phyloP scores from a whole-genome alignment of 2,113 vertebrate genomes.

The Deroptyus accipitrinus region DNA sequence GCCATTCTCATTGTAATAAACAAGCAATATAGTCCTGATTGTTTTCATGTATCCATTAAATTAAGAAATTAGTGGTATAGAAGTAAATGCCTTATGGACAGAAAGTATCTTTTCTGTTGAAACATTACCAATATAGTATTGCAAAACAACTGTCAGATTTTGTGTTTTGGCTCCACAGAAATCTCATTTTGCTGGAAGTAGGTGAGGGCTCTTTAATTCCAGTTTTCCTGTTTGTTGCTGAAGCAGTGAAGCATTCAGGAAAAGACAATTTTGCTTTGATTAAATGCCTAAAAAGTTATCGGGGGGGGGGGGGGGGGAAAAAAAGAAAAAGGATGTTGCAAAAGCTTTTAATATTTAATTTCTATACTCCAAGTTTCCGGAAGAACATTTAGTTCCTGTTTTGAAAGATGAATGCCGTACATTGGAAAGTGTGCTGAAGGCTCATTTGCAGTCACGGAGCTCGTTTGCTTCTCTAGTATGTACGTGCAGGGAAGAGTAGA shows the following conservation, averaged over 20 bases:
- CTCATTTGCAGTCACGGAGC: conserved; percentile 69
- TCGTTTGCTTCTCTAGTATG: conserved; percentile 61
- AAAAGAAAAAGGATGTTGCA: conserved; percentile 49
- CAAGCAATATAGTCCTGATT: background rate
- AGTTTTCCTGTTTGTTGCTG: conserved; percentile 15
- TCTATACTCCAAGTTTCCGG: conserved; percentile 62
- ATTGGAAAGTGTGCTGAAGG: conserved; percentile 46
- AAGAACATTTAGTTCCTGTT: conserved; percentile 71
- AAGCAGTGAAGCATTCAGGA: conserved; percentile 45
- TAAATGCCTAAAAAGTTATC: conserved; percentile 67
- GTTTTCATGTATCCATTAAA: background rate
- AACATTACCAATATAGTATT: background rate
- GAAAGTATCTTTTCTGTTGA: background rate
- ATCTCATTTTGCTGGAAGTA: background rate
- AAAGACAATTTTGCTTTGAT: conserved; percentile 54
- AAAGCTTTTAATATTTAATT: conserved; percentile 72
- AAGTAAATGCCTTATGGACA: background rate
- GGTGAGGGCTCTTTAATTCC: conserved; percentile 47
- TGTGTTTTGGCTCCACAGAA: background rate
- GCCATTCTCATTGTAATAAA: background rate
- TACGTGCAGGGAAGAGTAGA: conserved; percentile 63
- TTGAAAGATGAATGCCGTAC: conserved; percentile 59
- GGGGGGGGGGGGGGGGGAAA: background rate
- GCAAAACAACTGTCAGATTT: background rate
- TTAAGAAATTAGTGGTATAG: background rate